Percentiles rank a stretch among this genome's conserved stretches.
Evolutionary conservation across 2,888 invertebrate species (phyloP).

Genomic region (Bellardia bayeri): DNA sequence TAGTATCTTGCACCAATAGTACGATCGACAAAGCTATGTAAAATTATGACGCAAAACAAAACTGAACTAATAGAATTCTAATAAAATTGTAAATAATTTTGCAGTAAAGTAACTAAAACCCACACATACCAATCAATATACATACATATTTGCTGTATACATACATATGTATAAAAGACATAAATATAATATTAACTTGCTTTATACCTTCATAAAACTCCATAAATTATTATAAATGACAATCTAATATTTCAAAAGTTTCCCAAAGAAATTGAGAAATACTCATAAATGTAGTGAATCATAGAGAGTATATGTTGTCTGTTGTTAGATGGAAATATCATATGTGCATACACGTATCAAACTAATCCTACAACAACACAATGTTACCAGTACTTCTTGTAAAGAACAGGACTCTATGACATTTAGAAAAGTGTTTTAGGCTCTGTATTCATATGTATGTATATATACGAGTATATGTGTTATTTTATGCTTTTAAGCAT

Average conservation of each 20-base stretch:
- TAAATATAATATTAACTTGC: background rate
- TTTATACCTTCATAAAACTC: slow-evolving; percentile 26
- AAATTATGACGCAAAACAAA: too few species aligned
- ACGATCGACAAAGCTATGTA: too few species aligned
- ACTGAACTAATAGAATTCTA: too few species aligned
- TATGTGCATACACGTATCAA: slow-evolving; percentile 27
- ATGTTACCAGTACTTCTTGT: background rate
- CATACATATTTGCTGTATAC: too few species aligned
- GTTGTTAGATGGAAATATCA: too few species aligned
- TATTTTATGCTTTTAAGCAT: background rate
- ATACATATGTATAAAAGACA: background rate
- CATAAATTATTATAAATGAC: slow-evolving; percentile 52
- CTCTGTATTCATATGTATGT: background rate
- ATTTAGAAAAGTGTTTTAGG: slow-evolving; percentile 9
- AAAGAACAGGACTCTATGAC: slow-evolving; percentile 6
- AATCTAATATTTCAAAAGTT: slow-evolving; percentile 38
- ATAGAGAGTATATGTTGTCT: background rate
- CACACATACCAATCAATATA: too few species aligned
- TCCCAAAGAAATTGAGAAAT: slow-evolving; percentile 19
- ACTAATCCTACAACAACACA: background rate
- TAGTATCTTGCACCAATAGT: too few species aligned
- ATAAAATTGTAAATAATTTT: too few species aligned
- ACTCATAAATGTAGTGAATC: background rate
- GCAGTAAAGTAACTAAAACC: too few species aligned
- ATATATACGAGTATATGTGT: background rate